Conservation (phyloP, 2,888 invertebrate species). For the Nebria salina region DNA sequence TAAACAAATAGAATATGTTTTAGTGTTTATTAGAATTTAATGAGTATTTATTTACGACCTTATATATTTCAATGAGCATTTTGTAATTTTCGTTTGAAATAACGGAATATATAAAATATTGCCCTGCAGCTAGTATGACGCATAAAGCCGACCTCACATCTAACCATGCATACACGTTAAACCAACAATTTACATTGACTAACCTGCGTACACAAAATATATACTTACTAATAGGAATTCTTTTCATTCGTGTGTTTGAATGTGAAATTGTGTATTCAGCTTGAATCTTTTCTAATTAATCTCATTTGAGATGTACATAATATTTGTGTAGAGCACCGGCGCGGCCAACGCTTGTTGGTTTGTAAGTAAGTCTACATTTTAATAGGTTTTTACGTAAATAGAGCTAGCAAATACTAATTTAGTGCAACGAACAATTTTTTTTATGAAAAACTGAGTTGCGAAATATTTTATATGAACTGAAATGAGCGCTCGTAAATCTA, state of each 20-base stretch:
- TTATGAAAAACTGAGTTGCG: too few species aligned
- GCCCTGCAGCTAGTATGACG: background rate
- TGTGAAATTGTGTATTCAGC: background rate
- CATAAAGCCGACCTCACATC: background rate
- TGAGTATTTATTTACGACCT: too few species aligned
- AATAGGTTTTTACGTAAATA: too few species aligned
- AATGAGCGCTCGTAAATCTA: too few species aligned
- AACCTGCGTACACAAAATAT: background rate
- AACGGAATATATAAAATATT: background rate
- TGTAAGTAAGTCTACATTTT: too few species aligned
- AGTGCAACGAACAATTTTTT: too few species aligned
- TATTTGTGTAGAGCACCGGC: background rate
- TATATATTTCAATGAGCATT: background rate
- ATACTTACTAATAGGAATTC: background rate
- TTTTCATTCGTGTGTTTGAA: background rate
- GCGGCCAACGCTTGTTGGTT: too few species aligned
- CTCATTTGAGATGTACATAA: background rate
- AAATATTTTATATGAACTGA: too few species aligned
- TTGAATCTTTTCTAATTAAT: background rate
- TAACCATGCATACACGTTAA: background rate
- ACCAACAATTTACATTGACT: background rate
- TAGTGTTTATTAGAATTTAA: too few species aligned
- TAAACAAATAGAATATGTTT: too few species aligned
- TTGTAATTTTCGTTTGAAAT: background rate
- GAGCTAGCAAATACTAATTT: too few species aligned